Evolutionary conservation across 1,140 invertebrate species (phyloP), one percentile per base, ranked within the genome.

Genomic region (Conus ventricosus): DNA sequence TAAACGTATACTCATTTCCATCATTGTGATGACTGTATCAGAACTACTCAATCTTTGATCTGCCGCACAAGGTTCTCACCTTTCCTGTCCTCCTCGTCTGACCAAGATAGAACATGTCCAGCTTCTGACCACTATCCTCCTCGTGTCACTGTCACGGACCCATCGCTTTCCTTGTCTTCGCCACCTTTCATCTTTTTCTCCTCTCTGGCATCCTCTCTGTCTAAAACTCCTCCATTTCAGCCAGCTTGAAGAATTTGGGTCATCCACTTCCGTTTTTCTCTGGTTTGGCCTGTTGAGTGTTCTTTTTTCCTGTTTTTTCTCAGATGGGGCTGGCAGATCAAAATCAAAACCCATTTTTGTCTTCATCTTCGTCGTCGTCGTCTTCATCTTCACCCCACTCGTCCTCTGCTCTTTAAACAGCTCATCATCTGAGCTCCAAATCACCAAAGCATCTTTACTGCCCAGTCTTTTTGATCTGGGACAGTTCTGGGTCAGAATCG

Each of bases 181-280:
- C 89, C 90, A 5, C 15, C 23, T 51, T 75, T 88, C 25, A 80
- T 63, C 51, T 57, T 96, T 91, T 93, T 93, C 91, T 95, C 94
- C 93, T 97, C 97, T 89, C 96, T 96, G 91, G 96, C 97, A 93
- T 99, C 98, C 95, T 98, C 97, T 85, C 96, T 96, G 20, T 97
- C 95, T 71, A 99, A 94, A 98, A 99, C 63, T 97, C 95, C 92
- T 98, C 97, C 96, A 99, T 97, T 94, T 99, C 97, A 91, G 97
- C 95, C 53, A 99, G 95, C 95, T 98, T 98, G 92, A 99, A 99
- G 95, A 99, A 99, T 88, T 97, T 96, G 95, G n/a, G n/a, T 99
- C 98, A 96, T 99, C 98, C 7, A 99, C 97, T 84, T 85, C 60
- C 53, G 63, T 76, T 57, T 71, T 88, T 91, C 63, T 87, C 67